Evolutionary conservation across 2,113 vertebrate species (phyloP).

Genomic region (Cynoglossus semilaevis): DNA sequence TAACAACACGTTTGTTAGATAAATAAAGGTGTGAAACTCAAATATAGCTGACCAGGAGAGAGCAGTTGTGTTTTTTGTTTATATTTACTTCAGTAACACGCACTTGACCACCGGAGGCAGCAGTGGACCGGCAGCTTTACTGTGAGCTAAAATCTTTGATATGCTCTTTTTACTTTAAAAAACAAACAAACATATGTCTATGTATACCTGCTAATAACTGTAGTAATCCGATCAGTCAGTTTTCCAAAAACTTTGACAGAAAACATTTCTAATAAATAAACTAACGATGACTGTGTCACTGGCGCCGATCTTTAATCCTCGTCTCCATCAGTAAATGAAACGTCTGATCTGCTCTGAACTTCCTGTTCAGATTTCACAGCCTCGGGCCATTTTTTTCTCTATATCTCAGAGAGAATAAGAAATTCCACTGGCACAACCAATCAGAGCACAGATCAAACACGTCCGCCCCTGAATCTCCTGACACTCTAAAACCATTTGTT

Average conservation of each 20-base stretch:
- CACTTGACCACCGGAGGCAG: too few relatives aligned
- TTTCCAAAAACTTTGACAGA: not conserved
- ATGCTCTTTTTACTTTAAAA: too few relatives aligned
- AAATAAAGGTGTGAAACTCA: too few relatives aligned
- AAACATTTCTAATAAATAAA: not conserved
- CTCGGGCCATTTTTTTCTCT: conserved; percentile 69
- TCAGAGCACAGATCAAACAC: conserved; percentile 74
- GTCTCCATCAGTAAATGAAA: conserved; percentile 37
- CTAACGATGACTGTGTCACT: not conserved
- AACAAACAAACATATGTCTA: too few relatives aligned
- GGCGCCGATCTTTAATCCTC: not conserved
- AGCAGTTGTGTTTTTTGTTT: too few relatives aligned
- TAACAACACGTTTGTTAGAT: too few relatives aligned
- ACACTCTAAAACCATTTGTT: conserved; percentile 77
- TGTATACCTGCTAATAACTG: too few relatives aligned
- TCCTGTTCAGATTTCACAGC: conserved; percentile 51
- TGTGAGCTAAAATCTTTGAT: too few relatives aligned
- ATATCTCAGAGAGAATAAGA: conserved; percentile 73
- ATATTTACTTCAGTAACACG: too few relatives aligned
- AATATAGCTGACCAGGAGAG: too few relatives aligned
- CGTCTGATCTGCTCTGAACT: conserved; percentile 17
- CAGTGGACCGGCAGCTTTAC: too few relatives aligned
- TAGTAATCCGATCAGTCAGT: too few relatives aligned
- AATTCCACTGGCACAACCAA: conserved; percentile 68
- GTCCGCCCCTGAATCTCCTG: conserved; percentile 75